Evolutionary conservation across 1,140 invertebrate species (phyloP), one percentile per base, ranked within the genome.

Genomic region (Tenebrio molitor): DNA sequence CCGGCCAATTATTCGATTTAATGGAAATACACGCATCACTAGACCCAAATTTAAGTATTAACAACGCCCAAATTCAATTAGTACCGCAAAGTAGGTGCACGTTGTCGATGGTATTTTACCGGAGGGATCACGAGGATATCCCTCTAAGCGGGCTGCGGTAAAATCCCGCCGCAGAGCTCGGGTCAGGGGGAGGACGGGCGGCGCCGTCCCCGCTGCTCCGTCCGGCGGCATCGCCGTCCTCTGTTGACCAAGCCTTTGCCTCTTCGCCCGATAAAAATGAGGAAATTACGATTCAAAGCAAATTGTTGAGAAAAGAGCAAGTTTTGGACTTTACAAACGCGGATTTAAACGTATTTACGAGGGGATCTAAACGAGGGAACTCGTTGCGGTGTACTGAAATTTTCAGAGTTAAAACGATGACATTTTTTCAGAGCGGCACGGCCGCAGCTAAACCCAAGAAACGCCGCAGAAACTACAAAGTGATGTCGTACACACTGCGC

Each of bases 1-100:
- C n/a, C 16, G 50, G 23, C 50, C 50, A 25, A 25, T 53, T 53
- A 23, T 23, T 23, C 46, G 17, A 19, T 23, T 19, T 29, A 29
- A 58, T 58, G 50, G 50, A 29, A 58, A 10, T 58, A 58, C 50
- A 58, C 50, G 50, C 50, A 58, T 58, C 50, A 29, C 50, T 29
- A 58, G 50, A 58, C 50, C 50, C 50, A 58, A 58, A 58, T 58
- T 58, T 58, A 58, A 58, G 50, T 58, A 58, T 58, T 58, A 58
- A 58, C 50, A 58, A 58, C 50, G 50, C 12, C 50, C 10, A 58
- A 58, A 58, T 58, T 58, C 50, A 58, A 58, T 58, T 58, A 58
- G 50, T 58, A 58, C 50, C 50, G 50, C 50, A 58, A 58, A 58
- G 50, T 58, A 58, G 50, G 50, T 58, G 50, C 50, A 58, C 50